Evolutionary conservation across 2,888 invertebrate genomes (phyloP).

Genomic region (Candidula unifasciata): DNA sequence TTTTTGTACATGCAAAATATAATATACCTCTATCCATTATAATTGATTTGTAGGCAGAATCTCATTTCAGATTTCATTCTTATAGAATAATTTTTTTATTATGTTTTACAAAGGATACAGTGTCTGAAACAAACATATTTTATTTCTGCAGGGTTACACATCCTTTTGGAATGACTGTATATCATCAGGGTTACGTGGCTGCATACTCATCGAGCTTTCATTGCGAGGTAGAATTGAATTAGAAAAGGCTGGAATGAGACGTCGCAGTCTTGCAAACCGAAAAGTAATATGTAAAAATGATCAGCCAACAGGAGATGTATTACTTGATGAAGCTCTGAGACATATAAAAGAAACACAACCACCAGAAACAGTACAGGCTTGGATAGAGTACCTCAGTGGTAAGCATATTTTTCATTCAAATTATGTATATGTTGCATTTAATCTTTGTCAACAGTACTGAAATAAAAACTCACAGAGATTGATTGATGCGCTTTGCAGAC

Average conservation of each 20-base stretch:
- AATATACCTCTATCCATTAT: too few species aligned
- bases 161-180: constrained; percentile 99
- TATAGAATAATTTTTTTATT: too few species aligned
- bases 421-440: too few species aligned
- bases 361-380: constrained; percentile 97
- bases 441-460: neutral
- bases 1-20: too few species aligned
- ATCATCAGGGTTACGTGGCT: constrained; percentile 98
- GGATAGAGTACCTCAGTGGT: constrained; percentile 99
- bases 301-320: constrained; percentile 96
- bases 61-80: too few species aligned
- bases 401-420: constrained; percentile 70
- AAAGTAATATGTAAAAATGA: constrained; percentile 87
- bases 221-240: constrained; percentile 95
- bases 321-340: constrained; percentile 92
- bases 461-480: neutral
- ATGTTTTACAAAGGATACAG: too few species aligned
- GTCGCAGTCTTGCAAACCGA: constrained; percentile 90
- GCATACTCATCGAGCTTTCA: constrained; percentile 97
- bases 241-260: constrained; percentile 96
- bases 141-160: constrained; percentile 76
- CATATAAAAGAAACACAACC: constrained; percentile 99
- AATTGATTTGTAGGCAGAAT: too few species aligned
- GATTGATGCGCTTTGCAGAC: neutral
- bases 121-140: too few species aligned